Evolutionary conservation across 2,113 vertebrate species (phyloP).

Genomic region (Anhinga anhinga): DNA sequence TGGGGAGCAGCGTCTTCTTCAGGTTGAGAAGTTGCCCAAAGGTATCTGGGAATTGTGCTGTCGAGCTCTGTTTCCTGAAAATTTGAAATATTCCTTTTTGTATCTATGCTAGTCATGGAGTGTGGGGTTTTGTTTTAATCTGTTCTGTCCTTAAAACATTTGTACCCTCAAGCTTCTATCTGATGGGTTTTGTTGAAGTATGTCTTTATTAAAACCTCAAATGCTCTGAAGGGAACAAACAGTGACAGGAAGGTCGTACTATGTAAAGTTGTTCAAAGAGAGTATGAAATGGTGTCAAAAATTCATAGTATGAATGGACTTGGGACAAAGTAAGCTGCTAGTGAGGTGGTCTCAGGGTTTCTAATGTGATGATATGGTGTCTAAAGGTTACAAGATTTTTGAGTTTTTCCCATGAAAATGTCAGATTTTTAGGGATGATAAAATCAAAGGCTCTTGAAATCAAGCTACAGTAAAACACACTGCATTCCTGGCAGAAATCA

Average conservation of each 20-base stretch:
- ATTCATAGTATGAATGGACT: neutral
- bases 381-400: neutral
- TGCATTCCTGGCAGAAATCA: neutral
- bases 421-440: neutral
- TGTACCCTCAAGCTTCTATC: neutral
- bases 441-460: neutral
- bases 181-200: neutral
- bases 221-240: conserved; percentile 27
- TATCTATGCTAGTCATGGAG: neutral
- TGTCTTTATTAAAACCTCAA: neutral
- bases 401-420: neutral
- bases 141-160: neutral
- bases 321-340: neutral
- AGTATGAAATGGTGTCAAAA: neutral
- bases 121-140: neutral
- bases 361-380: neutral
- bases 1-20: neutral
- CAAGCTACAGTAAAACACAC: neutral
- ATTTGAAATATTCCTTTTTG: neutral
- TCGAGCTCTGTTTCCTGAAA: neutral
- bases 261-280: neutral
- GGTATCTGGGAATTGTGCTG: neutral
- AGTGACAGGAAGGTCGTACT: conserved; percentile 2
- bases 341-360: neutral
- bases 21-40: neutral